Base-by-base conservation (phyloP, 2,888 invertebrate species). In the Spicauda simplicius region DNA sequence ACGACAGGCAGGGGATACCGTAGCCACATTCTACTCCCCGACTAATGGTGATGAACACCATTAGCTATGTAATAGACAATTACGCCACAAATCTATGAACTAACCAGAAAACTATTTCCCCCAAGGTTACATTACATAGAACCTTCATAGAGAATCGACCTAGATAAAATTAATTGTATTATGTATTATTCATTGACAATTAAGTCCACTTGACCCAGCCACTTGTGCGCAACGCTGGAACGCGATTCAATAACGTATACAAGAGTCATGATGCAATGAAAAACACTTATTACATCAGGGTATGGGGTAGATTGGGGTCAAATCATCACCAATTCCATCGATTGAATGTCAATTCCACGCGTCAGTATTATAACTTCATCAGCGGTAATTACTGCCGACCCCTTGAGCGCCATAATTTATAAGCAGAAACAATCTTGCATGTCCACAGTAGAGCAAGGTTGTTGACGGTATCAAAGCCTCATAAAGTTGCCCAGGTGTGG, bases 251-350 rank as follows among this genome's bases (percentile, higher is more conserved):
- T 54, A 45, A 45, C 45, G n/a, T 45, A 45, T n/a, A 45, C 14
- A n/a, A n/a, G 33, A 19, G 8, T 52, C 19, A 53, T 90, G 91
- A 90, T 86, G 91, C 91, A 91, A 91, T 86, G 71, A 80, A 80
- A 83, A 88, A 85, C 80, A 84, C 71, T 76, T 75, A 78, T 91
- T 85, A 84, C 91, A 83, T 86, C 87, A 84, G 81, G 73, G 71
- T 64, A 76, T 75, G 45, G 45, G 37, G n/a, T 71, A 73, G 72
- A 77, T 77, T 76, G 76, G 73, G 76, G 77, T 78, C 74, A 77
- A 77, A 68, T 73, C 71, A 73, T 69, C 16, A 53, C 65, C 61
- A 56, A 62, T 69, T 61, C 60, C 20, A 25, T 56, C 37, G 19
- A 69, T 69, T 64, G 64, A 19, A 45, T 19, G 45, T 12, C 53